Conservation (phyloP, 2,888 invertebrate species). For the Xestia rhomboidea region DNA sequence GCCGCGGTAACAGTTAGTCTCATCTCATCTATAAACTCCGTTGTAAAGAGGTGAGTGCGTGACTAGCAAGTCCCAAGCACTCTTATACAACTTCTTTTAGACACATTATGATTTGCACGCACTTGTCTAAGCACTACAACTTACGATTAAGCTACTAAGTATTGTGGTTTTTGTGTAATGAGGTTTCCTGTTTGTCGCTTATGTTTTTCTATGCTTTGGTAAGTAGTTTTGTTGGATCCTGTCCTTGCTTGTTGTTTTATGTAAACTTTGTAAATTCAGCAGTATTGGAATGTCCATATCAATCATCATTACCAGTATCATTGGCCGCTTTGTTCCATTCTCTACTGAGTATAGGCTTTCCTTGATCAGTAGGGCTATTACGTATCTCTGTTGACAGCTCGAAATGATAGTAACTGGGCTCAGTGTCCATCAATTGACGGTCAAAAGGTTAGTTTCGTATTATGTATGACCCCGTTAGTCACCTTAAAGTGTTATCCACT, state of each 20-base stretch:
- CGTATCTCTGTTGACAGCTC: no score
- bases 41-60: conserved; percentile 68
- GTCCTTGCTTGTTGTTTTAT: background rate
- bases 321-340: background rate
- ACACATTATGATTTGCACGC: conserved; percentile 64
- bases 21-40: conserved; percentile 61
- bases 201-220: conserved; percentile 31
- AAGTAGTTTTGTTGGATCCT: conserved; percentile 8
- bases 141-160: conserved; percentile 59
- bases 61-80: conserved; percentile 76
- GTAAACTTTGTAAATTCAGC: background rate
- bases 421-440: no score
- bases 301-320: background rate
- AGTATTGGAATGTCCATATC: background rate
- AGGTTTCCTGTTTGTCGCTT: conserved; percentile 57
- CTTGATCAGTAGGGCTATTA: no score
- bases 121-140: conserved; percentile 57
- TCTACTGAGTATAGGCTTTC: background rate
- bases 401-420: no score
- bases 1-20: conserved; percentile 47
- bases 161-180: conserved; percentile 52
- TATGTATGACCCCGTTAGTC: no score
- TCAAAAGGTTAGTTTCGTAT: no score
- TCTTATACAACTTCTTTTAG: conserved; percentile 67
- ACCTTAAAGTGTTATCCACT: no score